phyloP scores from a whole-genome alignment of 92 coral and sea anemone species.

The Palythoa heliodiscus region DNA sequence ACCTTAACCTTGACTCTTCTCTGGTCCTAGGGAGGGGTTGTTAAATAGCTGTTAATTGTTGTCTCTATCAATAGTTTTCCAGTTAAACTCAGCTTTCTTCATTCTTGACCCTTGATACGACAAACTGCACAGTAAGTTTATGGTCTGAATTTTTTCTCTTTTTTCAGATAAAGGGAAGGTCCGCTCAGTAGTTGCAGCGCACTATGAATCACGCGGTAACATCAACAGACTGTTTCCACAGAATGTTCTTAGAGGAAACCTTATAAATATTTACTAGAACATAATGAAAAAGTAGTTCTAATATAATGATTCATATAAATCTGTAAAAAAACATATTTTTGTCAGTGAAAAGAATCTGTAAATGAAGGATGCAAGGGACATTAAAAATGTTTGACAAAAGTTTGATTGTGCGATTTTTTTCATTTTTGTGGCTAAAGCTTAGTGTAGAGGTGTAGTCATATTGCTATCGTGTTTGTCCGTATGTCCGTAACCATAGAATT shows the following conservation, averaged over 20 bases:
- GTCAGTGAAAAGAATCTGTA: too few species aligned
- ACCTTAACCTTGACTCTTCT: neutral
- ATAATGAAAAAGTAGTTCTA: too few species aligned
- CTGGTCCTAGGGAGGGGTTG: neutral
- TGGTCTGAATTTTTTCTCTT: neutral
- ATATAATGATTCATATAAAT: too few species aligned
- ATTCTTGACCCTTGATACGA: neutral
- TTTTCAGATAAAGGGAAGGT: constrained; percentile 30
- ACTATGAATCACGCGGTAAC: constrained; percentile 11
- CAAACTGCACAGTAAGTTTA: neutral
- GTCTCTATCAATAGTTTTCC: neutral
- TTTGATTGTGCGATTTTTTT: too few species aligned
- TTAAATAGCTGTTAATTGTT: neutral
- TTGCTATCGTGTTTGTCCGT: too few species aligned
- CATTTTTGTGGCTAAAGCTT: too few species aligned
- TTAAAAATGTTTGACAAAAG: too few species aligned
- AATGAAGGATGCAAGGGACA: too few species aligned
- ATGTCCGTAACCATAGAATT: too few species aligned
- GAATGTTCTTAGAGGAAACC: constrained; percentile 25
- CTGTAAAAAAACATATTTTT: too few species aligned
- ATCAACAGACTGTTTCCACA: constrained; percentile 28
- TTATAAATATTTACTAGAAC: neutral
- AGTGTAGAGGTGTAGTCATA: too few species aligned
- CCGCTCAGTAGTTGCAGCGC: constrained; percentile 19
- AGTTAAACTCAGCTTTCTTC: neutral